These are phyloP conservation scores for Plestiodon gilberti DNA, from an alignment of 2,113 vertebrate species.

Conservation along the genomic window DNA sequence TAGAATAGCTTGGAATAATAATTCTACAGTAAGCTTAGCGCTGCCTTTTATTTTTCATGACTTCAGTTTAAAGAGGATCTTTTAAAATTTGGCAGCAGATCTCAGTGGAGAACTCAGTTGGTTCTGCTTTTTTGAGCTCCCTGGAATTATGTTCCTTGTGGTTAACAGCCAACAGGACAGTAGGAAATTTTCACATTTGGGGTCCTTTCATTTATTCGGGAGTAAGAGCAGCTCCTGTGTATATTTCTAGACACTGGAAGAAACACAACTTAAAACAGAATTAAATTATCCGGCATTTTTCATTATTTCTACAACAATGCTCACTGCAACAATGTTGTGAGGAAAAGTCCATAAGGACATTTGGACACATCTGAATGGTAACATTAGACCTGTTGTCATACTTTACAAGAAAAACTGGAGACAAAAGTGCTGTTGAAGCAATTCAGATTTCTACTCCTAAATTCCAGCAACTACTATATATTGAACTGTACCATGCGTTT, in stretches of 20 bases:
- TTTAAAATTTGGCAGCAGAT: not conserved
- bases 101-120: not conserved
- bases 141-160: not conserved
- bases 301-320: not conserved
- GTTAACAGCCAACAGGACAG: not conserved
- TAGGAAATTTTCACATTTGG: not conserved
- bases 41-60: not conserved
- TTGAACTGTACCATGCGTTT: not conserved
- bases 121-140: not conserved
- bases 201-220: not conserved
- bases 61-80: not conserved
- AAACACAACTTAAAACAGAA: not conserved
- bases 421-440: not conserved
- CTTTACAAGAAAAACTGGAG: not conserved
- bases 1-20: constrained; percentile 6
- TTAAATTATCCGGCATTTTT: not conserved
- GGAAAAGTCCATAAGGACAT: not conserved
- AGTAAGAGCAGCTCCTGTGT: not conserved
- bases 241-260: not conserved
- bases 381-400: not conserved
- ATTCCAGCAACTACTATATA: not conserved
- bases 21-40: constrained; percentile 5
- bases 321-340: not conserved
- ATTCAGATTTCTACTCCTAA: not conserved
- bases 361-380: not conserved